These are phyloP conservation scores for Hirudinaria manillensis DNA, from an alignment of 2,888 invertebrate species.

Conservation along the genomic window DNA sequence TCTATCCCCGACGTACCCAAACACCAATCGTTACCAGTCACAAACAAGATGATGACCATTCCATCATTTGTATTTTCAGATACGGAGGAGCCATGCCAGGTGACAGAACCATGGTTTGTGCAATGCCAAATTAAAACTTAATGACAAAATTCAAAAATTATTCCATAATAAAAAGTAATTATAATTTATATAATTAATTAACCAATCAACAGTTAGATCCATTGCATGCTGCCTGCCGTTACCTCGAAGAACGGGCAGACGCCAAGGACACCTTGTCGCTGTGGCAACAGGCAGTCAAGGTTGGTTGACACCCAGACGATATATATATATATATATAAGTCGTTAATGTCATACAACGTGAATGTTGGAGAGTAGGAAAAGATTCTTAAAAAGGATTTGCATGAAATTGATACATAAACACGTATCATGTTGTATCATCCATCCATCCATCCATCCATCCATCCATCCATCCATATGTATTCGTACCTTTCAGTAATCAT, in stretches of 20 bases:
- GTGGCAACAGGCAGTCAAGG: slow-evolving; percentile 27
- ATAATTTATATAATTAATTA: neutral
- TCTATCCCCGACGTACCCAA: neutral
- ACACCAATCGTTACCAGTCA: too few species aligned
- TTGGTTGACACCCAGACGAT: too few species aligned
- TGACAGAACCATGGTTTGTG: slow-evolving; percentile 68
- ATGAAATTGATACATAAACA: neutral
- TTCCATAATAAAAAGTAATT: too few species aligned
- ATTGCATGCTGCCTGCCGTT: slow-evolving; percentile 34
- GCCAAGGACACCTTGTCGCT: neutral
- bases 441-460: neutral
- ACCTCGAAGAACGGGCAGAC: slow-evolving; percentile 8
- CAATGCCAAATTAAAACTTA: neutral
- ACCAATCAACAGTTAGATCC: slow-evolving; percentile 31
- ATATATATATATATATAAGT: too few species aligned
- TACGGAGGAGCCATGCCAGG: slow-evolving; percentile 70
- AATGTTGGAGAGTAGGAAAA: too few species aligned
- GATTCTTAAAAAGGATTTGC: too few species aligned
- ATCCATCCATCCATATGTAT: neutral
- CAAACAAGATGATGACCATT: too few species aligned
- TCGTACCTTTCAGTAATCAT: too few species aligned
- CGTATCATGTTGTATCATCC: neutral
- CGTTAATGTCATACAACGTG: too few species aligned
- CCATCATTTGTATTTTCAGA: slow-evolving; percentile 40
- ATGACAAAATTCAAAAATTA: neutral